Conservation (phyloP, 1,140 invertebrate genomes). For the Potamilus streckersoni region DNA sequence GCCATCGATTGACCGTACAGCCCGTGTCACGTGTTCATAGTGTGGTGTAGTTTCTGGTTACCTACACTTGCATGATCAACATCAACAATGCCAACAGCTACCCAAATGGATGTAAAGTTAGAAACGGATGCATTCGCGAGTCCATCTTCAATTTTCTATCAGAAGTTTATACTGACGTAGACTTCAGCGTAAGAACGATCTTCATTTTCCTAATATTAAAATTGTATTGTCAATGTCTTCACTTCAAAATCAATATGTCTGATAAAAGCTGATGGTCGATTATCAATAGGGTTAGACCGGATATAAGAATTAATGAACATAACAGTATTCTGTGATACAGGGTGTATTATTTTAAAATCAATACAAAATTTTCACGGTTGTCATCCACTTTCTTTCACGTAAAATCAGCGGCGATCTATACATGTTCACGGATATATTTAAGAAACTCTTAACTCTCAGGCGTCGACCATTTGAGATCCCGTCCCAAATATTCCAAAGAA, state of each 20-base stretch:
- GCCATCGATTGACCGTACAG: constrained; percentile 36
- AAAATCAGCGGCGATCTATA: constrained; percentile 19
- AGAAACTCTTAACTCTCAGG: constrained; percentile 3
- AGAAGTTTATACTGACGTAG: constrained; percentile 29
- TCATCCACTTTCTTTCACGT: constrained; percentile 17
- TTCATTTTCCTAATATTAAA: constrained; percentile 25
- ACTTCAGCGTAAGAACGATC: constrained; percentile 21
- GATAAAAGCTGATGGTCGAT: constrained; percentile 29
- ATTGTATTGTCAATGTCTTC: neutral
- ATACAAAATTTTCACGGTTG: constrained; percentile 22
- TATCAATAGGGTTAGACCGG: constrained; percentile 14
- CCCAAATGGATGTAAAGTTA: constrained; percentile 39
- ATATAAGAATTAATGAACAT: constrained; percentile 37
- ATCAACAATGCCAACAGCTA: constrained; percentile 40
- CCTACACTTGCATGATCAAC: constrained; percentile 42
- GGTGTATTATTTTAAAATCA: constrained; percentile 15
- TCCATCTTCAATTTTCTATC: constrained; percentile 17
- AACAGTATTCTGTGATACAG: constrained; percentile 32
- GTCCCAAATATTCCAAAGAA: constrained; percentile 3
- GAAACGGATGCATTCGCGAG: constrained; percentile 25
- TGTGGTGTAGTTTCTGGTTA: constrained; percentile 20
- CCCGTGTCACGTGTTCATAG: constrained; percentile 25
- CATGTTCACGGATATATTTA: constrained; percentile 5
- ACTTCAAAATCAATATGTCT: constrained; percentile 30
- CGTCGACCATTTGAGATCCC: neutral